Evolutionary conservation across 2,888 invertebrate species (phyloP), one percentile per base, ranked within the genome.

Genomic region (Hecatera dysodea): DNA sequence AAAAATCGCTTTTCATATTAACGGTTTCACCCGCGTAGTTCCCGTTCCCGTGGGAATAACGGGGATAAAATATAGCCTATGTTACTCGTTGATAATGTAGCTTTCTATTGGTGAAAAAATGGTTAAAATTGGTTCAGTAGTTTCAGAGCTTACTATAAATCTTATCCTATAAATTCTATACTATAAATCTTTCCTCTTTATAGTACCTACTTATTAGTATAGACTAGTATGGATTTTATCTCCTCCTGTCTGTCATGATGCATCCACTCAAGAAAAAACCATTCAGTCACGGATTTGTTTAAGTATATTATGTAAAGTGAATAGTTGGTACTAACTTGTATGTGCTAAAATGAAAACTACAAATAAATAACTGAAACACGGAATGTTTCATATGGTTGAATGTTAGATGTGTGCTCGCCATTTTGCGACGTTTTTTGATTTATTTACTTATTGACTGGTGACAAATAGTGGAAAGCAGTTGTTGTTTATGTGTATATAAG

Each of bases 321-420:
- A 33, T 7, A 33, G 8, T 39, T 29, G 17, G 15, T 39, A 39
- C 9, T 22, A 50, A 36, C 36, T 36, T 36, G n/a, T 44, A 39
- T 39, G 24, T 27, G 15, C 36, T 72, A 9, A 70, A 61, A 70
- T 61, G 27, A 22, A 44, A 44, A 62, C 27, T 19, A 36, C 39
- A 64, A 64, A 33, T 57, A 36, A 52, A 62, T 69, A 76, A 2
- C 15, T 65, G 56, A 71, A 64, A 64, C 72, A 71, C 44, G 60
- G 50, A 64, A 71, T 33, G 48, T 17, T 76, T 52, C 56, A 68
- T n/a, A n/a, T n/a, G n/a, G n/a, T n/a, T n/a, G n/a, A n/a, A 57
- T 68, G 39, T 24, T 22, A 50, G 12, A 2, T 67, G 68, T 75
- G 24, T 44, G n/a, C 75, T 29, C 12, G 36, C 53, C 42, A 63